Base-by-base conservation (phyloP, 2,797 vertebrate species). In the Dallia pectoralis region DNA sequence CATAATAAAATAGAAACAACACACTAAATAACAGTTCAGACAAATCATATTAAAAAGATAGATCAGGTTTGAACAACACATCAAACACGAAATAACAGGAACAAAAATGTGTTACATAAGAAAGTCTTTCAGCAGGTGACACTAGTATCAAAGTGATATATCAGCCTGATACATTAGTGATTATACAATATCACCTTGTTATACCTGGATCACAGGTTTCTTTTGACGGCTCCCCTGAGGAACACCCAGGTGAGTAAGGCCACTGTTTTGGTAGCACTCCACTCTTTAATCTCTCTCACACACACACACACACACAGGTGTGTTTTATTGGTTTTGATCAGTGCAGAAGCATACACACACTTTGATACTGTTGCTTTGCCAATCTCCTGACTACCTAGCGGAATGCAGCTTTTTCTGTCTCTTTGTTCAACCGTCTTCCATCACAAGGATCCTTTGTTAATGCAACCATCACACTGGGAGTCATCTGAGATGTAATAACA, bases 391-490 rank as follows among this genome's bases (percentile, higher is more conserved):
- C 29, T 68, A 22, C 22, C 30, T 30, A 15, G 22, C 25, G 53
- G 4, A 9, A 25, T 2, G 14, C 53, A 25, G 25, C 30, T 36
- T 65, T 44, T 27, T 63, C 27, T 63, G 4, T 18, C 29, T 63
- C 15, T 63, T 27, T 29, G 15, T 32, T 63, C 61, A 63, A 32
- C 29, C 8, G 30, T 29, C 27, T 32, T 64, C 32, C 2, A 49
- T 74, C 36, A 49, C 80, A 76, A 79, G 71, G 47, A 69, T 63
- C 61, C 75, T 80, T 69, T 81, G 81, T 79, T 75, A 74, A 68
- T 15, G 0, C 68, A 62, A 77, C 79, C 12, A 79, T 81, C 80
- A 78, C 81, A 77, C 69, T 25, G 74, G 11, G 53, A 53, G 68
- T 70, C 22, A 56, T 75, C 40, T 27, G 4, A 49, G 49, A 33